phyloP scores from a whole-genome alignment of 2,113 vertebrate genomes.

The Bujurquina vittata region DNA sequence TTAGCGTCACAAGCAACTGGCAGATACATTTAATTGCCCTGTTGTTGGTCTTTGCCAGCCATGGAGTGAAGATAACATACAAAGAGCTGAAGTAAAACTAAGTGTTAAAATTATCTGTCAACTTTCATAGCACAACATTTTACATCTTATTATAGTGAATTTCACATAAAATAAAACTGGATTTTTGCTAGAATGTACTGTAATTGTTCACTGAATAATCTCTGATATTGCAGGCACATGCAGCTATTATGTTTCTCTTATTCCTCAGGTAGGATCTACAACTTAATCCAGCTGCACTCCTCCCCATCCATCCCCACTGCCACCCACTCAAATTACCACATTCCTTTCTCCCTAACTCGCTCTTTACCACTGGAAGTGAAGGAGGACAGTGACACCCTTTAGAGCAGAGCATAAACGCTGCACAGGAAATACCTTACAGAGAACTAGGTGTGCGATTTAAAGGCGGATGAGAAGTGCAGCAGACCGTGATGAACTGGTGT shows the following conservation, averaged over 20 bases:
- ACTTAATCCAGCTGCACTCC: conserved; percentile 35
- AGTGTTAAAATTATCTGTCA: background rate
- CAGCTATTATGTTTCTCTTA: conserved; percentile 23
- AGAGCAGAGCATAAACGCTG: background rate
- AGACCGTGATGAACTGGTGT: background rate
- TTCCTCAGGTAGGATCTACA: conserved; percentile 56
- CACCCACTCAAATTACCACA: conserved; percentile 70
- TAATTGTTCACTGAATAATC: background rate
- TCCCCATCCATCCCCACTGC: conserved; percentile 15
- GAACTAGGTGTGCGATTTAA: background rate
- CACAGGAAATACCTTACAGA: background rate
- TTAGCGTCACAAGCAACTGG: no score
- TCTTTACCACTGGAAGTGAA: conserved; percentile 46
- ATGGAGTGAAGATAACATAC: no score
- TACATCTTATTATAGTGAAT: background rate
- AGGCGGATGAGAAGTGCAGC: background rate
- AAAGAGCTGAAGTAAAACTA: background rate
- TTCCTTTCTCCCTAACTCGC: conserved; percentile 67
- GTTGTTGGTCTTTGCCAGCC: no score
- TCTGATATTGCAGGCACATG: conserved; percentile 7
- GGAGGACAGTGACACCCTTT: conserved; percentile 20
- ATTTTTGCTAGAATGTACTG: background rate
- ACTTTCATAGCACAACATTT: no score
- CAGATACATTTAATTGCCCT: no score
- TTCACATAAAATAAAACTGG: background rate